phyloP scores from a whole-genome alignment of 2,888 invertebrate species.

The Drosophila mimetica region DNA sequence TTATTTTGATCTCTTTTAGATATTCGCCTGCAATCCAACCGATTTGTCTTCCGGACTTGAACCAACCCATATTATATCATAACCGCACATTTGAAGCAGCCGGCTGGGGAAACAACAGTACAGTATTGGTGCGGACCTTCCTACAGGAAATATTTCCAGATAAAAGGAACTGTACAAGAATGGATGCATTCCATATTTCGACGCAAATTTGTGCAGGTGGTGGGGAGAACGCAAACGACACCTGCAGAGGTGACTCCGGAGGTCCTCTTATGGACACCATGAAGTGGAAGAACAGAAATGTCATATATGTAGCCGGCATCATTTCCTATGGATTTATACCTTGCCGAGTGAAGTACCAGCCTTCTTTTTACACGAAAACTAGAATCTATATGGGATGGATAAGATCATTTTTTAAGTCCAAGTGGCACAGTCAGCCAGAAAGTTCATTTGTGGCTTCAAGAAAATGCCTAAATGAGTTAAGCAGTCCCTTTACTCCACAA shows the following conservation, averaged over 20 bases:
- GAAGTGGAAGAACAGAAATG: not conserved
- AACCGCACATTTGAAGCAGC: not conserved
- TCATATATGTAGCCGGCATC: not conserved
- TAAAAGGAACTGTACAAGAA: not conserved
- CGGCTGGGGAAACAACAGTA: not conserved
- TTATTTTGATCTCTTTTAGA: too few relatives aligned
- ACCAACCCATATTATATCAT: not conserved
- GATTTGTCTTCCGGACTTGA: not conserved
- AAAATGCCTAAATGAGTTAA: too few relatives aligned
- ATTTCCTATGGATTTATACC: not conserved
- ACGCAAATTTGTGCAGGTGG: conserved; percentile 15
- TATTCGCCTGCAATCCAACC: not conserved
- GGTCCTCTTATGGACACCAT: conserved; percentile 8
- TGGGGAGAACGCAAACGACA: too few relatives aligned
- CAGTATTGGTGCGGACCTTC: not conserved
- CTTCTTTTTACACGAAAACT: not conserved
- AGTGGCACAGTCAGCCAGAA: too few relatives aligned
- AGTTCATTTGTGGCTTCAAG: too few relatives aligned
- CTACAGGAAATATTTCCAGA: not conserved
- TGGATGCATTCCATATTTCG: rapidly evolving
- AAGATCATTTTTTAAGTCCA: not conserved
- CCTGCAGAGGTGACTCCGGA: conserved; percentile 10
- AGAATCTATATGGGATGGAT: not conserved
- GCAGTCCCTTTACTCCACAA: too few relatives aligned
- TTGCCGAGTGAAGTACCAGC: not conserved